These are phyloP conservation scores for Cheilosia urbana DNA, from an alignment of 2,888 invertebrate genomes.

Conservation along the genomic window DNA sequence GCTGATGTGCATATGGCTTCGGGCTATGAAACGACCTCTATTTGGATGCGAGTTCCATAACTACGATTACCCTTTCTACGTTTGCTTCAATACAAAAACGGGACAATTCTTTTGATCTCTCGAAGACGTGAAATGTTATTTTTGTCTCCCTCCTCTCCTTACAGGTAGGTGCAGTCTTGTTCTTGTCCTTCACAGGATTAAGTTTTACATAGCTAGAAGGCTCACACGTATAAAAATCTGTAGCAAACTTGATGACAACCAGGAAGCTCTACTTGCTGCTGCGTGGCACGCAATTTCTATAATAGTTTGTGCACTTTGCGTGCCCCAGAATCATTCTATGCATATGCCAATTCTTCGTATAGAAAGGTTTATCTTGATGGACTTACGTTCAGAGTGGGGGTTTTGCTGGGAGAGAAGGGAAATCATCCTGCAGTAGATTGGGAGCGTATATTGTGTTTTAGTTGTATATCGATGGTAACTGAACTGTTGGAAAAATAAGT, in stretches of 20 bases:
- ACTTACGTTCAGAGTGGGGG: not conserved
- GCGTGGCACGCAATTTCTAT: conserved; percentile 25
- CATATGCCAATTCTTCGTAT: too few relatives aligned
- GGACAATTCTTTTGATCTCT: conserved; percentile 58
- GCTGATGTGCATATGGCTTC: conserved; percentile 41
- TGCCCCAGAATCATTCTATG: conserved; percentile 28
- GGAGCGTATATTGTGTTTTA: too few relatives aligned
- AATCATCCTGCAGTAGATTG: not conserved
- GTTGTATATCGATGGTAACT: too few relatives aligned
- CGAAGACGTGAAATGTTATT: conserved; percentile 43
- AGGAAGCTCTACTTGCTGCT: conserved; percentile 40
- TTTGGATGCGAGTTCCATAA: conserved; percentile 32
- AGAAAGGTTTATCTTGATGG: conserved; percentile 5
- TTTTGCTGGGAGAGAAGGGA: not conserved
- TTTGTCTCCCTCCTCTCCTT: conserved; percentile 7
- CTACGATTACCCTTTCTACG: conserved; percentile 15
- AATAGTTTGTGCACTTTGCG: conserved; percentile 31
- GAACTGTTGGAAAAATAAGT: too few relatives aligned
- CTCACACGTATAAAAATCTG: not conserved
- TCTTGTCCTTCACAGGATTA: conserved; percentile 52
- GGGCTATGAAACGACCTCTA: conserved; percentile 66
- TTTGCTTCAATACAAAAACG: conserved; percentile 14
- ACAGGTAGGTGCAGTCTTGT: conserved; percentile 23
- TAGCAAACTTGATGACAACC: conserved; percentile 16
- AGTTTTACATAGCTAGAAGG: conserved; percentile 23